Evolutionary conservation across 2,113 vertebrate genomes (phyloP).

Genomic region (Ceyx margarethae): DNA sequence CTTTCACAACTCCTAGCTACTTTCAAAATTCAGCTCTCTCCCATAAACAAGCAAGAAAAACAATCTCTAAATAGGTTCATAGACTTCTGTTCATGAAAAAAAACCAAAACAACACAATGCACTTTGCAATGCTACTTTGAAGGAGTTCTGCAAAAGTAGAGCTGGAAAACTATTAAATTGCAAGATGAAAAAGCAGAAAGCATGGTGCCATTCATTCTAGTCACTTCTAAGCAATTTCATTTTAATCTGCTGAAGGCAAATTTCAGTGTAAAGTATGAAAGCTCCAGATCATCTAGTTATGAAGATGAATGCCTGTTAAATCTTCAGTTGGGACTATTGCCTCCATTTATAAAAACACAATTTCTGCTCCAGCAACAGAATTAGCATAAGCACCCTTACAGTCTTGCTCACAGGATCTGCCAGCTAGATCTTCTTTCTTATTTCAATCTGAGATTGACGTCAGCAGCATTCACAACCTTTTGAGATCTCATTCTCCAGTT

Average conservation of each 20-base stretch:
- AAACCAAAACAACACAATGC: neutral
- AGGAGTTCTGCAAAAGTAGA: neutral
- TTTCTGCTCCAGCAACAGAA: slow-evolving; percentile 48
- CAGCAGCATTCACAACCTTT: slow-evolving; percentile 66
- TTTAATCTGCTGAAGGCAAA: slow-evolving; percentile 40
- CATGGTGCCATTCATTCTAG: slow-evolving; percentile 36
- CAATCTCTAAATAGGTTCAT: neutral
- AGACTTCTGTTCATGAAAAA: neutral
- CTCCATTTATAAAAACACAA: slow-evolving; percentile 66
- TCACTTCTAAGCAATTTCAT: neutral
- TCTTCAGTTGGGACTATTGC: slow-evolving; percentile 31
- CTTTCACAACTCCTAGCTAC: neutral
- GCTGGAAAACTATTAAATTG: neutral
- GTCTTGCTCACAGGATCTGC: slow-evolving; percentile 23
- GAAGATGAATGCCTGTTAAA: slow-evolving; percentile 49
- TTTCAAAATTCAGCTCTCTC: neutral
- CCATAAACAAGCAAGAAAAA: neutral
- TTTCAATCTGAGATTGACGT: slow-evolving; percentile 66
- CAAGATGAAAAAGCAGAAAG: slow-evolving; percentile 18
- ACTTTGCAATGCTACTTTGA: neutral
- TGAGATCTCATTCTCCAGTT: slow-evolving; percentile 64
- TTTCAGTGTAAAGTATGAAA: slow-evolving; percentile 23
- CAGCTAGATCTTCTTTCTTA: slow-evolving; percentile 58
- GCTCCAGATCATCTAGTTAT: slow-evolving; percentile 44
- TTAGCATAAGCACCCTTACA: slow-evolving; percentile 57